Percentiles rank a stretch among this genome's conserved stretches.
Evolutionary conservation across 2,888 invertebrate species (phyloP).

Genomic region (Netelia melanura): DNA sequence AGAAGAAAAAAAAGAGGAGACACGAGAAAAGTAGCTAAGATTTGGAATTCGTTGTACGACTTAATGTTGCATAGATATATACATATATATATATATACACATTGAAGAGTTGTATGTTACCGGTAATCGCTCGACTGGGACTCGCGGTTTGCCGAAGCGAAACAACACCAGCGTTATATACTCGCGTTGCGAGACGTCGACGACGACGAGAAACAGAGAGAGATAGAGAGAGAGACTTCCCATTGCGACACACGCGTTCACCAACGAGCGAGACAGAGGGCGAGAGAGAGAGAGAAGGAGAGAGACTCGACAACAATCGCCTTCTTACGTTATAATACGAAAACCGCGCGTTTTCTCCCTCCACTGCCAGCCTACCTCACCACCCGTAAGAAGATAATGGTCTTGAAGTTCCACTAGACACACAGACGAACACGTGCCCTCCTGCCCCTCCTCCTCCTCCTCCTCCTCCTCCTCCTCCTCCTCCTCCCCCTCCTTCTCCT

Average conservation of each 20-base stretch:
- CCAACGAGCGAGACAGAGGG: conserved; percentile 20
- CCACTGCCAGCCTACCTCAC: neutral
- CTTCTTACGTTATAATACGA: conserved; percentile 76
- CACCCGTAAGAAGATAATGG: conserved; percentile 74
- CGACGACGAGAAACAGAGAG: conserved; percentile 29
- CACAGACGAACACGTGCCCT: conserved; percentile 15
- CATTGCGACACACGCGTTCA: conserved; percentile 81
- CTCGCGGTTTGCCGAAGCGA: conserved; percentile 80
- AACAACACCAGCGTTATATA: conserved; percentile 72
- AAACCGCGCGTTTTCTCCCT: neutral
- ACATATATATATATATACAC: neutral
- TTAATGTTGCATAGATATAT: neutral
- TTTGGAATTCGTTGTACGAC: neutral
- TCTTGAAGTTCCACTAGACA: conserved; percentile 67
- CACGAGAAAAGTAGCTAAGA: neutral
- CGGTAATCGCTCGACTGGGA: conserved; percentile 70
- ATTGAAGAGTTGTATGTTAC: conserved; percentile 43
- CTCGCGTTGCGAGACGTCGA: conserved; percentile 62
- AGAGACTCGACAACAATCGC: conserved; percentile 82
- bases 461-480: neutral
- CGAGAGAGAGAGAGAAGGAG: conserved; percentile 76
- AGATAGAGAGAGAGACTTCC: conserved; percentile 82
- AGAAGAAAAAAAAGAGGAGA: too few species aligned
- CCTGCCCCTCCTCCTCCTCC: neutral
- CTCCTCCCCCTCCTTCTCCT: neutral